Percentiles rank a stretch among this genome's conserved stretches.
Evolutionary conservation across 1,140 invertebrate genomes (phyloP).

Genomic region (Habropoda laboriosa): DNA sequence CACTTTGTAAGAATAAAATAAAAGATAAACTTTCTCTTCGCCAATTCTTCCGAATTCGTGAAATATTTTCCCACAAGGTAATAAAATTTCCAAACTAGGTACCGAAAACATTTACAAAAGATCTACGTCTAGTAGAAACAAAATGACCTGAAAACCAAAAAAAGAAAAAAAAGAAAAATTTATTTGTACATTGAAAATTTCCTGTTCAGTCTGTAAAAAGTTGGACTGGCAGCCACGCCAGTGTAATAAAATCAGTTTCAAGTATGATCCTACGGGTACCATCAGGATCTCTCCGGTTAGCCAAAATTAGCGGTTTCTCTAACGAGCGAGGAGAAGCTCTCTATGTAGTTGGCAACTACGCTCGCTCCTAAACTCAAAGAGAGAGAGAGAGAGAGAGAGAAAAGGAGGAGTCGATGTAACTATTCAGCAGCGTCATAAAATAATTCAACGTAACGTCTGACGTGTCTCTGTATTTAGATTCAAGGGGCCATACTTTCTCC

Average conservation of each 20-base stretch:
- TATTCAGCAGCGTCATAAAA: conserved; percentile 3
- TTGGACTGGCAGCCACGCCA: neutral
- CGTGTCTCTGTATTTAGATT: neutral
- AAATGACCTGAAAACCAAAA: no score
- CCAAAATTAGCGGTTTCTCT: conserved; percentile 2
- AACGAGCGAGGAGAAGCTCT: neutral
- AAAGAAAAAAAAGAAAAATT: neutral
- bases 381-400: neutral
- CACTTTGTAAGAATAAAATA: no score
- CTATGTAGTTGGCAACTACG: neutral
- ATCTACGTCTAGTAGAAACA: no score
- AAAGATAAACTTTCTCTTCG: no score
- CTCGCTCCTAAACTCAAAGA: neutral
- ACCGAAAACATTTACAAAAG: no score
- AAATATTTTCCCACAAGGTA: no score
- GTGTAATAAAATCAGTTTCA: neutral
- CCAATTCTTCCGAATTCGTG: no score
- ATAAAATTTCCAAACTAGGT: no score
- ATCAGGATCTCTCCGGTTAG: neutral
- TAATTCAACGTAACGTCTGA: neutral
- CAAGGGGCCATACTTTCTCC: no score
- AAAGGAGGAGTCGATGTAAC: neutral
- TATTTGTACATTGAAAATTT: no score
- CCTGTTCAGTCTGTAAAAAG: no score
- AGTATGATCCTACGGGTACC: neutral